Evolutionary conservation across 2,797 vertebrate genomes (phyloP), one percentile per base, ranked within the genome.

Genomic region (Tolypeutes matacus): DNA sequence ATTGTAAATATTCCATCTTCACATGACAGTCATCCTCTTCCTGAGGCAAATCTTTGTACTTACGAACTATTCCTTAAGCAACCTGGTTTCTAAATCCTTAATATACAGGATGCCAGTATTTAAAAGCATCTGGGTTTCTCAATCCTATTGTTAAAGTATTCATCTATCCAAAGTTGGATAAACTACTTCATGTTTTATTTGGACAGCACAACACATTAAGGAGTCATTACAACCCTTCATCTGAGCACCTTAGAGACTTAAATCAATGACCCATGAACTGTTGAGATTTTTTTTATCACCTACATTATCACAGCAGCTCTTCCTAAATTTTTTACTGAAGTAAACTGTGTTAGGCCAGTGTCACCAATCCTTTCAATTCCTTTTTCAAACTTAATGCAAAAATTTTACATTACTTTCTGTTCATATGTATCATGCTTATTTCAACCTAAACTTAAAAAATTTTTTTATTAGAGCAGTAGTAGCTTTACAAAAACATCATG

Each of bases 61-160:
- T 34, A 9, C 69, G 89, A 39, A 78, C 51, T 93, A 46, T 51
- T 84, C 17, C 15, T 82, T 88, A 92, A 49, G 56, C 29, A 92
- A 90, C 34, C 69, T 69, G n/a, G 31, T 94, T 95, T 96, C 49
- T 25, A 96, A 93, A 96, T 95, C 64, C 53, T 87, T 92, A 49
- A 87, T 78, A 82, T 51, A 69, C 39, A 69, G 13, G 46, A 88
- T 83, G 73, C 20, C 29, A 93, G 51, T 78, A 89, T 81, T 78
- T 93, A 60, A 78, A 82, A 97, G 72, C 58, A 78, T 73, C 17
- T 27, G 21, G 67, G 77, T 85, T 85, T 86, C 78, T 93, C 93
- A 95, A 83, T 73, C 86, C 5, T 58, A 69, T 36, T 39, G 53
- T 89, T 89, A 58, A 95, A 83, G 12, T 69, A 11, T 56, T 56